phyloP scores from a whole-genome alignment of 2,797 vertebrate genomes.

The Centropyge bicolor region DNA sequence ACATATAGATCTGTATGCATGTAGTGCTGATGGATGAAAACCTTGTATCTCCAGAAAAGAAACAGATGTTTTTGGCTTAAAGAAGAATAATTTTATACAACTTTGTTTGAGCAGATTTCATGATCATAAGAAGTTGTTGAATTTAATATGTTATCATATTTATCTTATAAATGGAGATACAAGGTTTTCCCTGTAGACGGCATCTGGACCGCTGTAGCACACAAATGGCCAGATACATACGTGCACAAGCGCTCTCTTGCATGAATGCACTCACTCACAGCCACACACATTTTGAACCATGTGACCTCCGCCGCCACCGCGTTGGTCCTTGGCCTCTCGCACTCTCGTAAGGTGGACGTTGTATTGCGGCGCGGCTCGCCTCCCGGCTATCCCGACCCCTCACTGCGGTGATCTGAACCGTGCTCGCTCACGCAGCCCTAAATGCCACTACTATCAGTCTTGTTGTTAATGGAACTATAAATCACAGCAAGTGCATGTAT shows the following conservation, averaged over 20 bases:
- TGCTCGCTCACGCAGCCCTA: slow-evolving; percentile 57
- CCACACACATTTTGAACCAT: slow-evolving; percentile 19
- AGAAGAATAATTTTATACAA: not conserved
- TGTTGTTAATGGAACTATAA: slow-evolving; percentile 76
- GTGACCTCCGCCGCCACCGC: slow-evolving; percentile 45
- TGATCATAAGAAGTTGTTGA: not conserved
- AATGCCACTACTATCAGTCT: slow-evolving; percentile 68
- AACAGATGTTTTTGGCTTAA: not conserved
- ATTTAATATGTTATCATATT: not conserved
- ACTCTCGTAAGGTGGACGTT: slow-evolving; percentile 29
- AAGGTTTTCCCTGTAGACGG: not conserved
- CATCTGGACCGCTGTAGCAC: slow-evolving; percentile 9
- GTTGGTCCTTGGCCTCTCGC: slow-evolving; percentile 26
- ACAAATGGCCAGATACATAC: not conserved
- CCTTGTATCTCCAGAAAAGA: not conserved
- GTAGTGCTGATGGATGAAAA: not conserved
- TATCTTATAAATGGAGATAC: not conserved
- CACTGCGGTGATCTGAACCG: slow-evolving; percentile 49
- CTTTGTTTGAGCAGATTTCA: not conserved
- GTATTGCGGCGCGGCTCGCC: slow-evolving; percentile 13
- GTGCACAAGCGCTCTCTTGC: not conserved
- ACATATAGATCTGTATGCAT: slow-evolving; percentile 15
- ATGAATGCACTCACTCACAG: slow-evolving; percentile 10
- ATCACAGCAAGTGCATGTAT: slow-evolving; percentile 24
- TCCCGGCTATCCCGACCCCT: slow-evolving; percentile 39